Evolutionary conservation across 1,140 invertebrate genomes (phyloP), one percentile per base, ranked within the genome.

Genomic region (Drosophila erecta): DNA sequence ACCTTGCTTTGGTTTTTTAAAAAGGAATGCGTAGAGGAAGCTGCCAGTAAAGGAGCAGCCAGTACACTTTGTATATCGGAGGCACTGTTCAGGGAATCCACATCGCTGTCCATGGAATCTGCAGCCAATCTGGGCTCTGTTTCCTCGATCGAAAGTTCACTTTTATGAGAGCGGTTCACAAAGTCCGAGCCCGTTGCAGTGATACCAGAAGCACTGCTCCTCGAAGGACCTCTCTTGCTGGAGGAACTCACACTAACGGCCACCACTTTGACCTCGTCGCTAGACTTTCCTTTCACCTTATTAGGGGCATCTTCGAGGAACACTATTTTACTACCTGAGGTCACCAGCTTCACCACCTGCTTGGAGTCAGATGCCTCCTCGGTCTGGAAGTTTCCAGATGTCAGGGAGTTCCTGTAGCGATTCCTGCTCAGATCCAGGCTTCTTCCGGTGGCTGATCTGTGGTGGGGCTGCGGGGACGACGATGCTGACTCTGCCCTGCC

Each of bases 91-190:
- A 79, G 41, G 5, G 91, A 92, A 49, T 92, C 91, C 12, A 53
- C 67, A 7, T 74, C 83, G 37, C 15, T 59, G 37, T 90, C 79
- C 69, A 78, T 76, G 41, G 56, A 54, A n/a, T 91, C 87, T 5
- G 50, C 66, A 4, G 71, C 75, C 35, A 89, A 27, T 15, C 80
- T 60, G 40, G 66, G 91, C 15, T 92, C 90, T 1, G 83, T 53
- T 69, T 92, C 91, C 76, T 92, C 91, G 44, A 92, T 91, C 35
- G 91, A 90, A 12, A 92, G 67, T 37, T 92, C 91, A 51, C 85
- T 91, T 62, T 92, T 92, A 44, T 92, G 90, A 24, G 91, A 92
- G 2, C 89, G 79, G 73, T 91, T 92, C 22, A 92, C 83, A 46
- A 91, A 92, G 14, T 92, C 91, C 0, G 41, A 30, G 7, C 79